Evolutionary conservation across 2,888 invertebrate species (phyloP), one percentile per base, ranked within the genome.

Genomic region (Panopea generosa): DNA sequence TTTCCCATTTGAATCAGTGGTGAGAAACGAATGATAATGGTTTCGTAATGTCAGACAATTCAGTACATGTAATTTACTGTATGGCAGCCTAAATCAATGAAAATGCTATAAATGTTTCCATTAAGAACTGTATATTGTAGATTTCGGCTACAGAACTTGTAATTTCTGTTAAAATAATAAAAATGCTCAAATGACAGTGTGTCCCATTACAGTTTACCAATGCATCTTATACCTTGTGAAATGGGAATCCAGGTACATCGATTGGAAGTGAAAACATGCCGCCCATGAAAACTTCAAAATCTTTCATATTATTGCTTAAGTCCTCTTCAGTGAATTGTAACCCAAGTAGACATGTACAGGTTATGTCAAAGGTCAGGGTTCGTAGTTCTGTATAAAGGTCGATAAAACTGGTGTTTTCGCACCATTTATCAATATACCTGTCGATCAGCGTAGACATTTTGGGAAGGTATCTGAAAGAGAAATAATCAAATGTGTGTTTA

Each of bases 181-280:
- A n/a, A n/a, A n/a, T n/a, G n/a, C n/a, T n/a, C n/a, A n/a, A n/a
- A n/a, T n/a, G n/a, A n/a, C n/a, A n/a, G n/a, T n/a, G n/a, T n/a
- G n/a, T n/a, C n/a, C n/a, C n/a, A n/a, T n/a, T n/a, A n/a, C n/a
- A n/a, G n/a, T n/a, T n/a, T n/a, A n/a, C n/a, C n/a, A n/a, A n/a
- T n/a, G n/a, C n/a, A n/a, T n/a, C n/a, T n/a, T 65, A 65, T 77
- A 91, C 91, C 90, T 87, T 90, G 40, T 83, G 65, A 27, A 90
- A 74, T 7, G 90, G 87, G 6, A 82, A 72, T 38, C 91, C 91
- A 7, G 90, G 90, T 1, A 91, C 47, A 20, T 85, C 73, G 40
- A 88, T 20, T 1, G 91, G 90, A 24, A 91, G 22, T 9, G 86
- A 86, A 77, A 91, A 91, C 49, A 91, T 76, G 65, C 87, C 90